Conservation (phyloP, 1,140 invertebrate genomes). For the Apis mellifera region Amel_HAv3.1 CM009945.2:737501-738000, state of each 20-base stretch:
- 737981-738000: background rate
- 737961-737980: background rate
- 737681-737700: background rate
- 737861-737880: background rate
- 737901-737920: background rate
- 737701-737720: background rate
- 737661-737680: background rate
- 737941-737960: background rate
- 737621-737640: background rate
- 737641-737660: background rate
- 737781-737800: background rate
- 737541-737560: background rate
- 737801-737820: background rate
- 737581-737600: background rate
- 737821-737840: constrained; percentile 3
- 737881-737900: background rate
- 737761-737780: constrained; percentile 20
- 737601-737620: background rate
- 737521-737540: background rate
- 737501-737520: background rate
- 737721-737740: background rate
- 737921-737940: background rate
- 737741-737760: constrained; percentile 22
- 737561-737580: no score
- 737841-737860: background rate